Evolutionary conservation across 2,797 vertebrate species (phyloP), one percentile per base, ranked within the genome.

Genomic region (Ataeniobius toweri): DNA sequence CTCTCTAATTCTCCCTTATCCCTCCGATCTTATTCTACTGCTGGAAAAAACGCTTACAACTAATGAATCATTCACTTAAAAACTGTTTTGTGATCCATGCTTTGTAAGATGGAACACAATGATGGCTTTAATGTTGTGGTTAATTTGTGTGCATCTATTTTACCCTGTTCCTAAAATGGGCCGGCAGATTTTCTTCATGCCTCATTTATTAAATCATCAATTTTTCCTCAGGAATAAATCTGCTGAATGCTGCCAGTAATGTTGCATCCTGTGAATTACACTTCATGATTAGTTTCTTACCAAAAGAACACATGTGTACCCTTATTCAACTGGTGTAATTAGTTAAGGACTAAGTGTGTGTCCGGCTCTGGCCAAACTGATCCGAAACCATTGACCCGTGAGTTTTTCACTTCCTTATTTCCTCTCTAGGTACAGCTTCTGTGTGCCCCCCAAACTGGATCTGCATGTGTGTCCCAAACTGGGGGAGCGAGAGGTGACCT

Each of bases 401-500:
- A 22, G 46, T 5, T 46, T 75, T 36, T 12, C 10, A 44, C 41
- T 56, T 28, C 5, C n/a, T 10, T 24, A 1, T 46, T 7, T 55
- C 28, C 2, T 61, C 61, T 77, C 63, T 78, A 98, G 97, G 97
- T 98, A 97, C 91, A 96, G 97, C 82, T 98, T 98, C 93, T 95
- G 95, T 41, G 90, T 88, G n/a, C 96, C 97, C 0, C 97, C 97
- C 0, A 96, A 94, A 80, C 92, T 98, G 85, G 97, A 98, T 77
- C 93, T 98, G 79, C 96, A 90, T 46, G 96, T 98, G 28, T 88
- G 89, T 6, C 97, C 97, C 0, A 98, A 97, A 88, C 94, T 97
- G 22, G 97, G 97, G 0, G 96, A 98, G 83, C 83, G 97, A 83
- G 96, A 98, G 88, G 96, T 98, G 83, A 97, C 96, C 0, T 96